Evolutionary conservation across 2,888 invertebrate genomes (phyloP), one percentile per base, ranked within the genome.

Genomic region (Ceramica pisi): DNA sequence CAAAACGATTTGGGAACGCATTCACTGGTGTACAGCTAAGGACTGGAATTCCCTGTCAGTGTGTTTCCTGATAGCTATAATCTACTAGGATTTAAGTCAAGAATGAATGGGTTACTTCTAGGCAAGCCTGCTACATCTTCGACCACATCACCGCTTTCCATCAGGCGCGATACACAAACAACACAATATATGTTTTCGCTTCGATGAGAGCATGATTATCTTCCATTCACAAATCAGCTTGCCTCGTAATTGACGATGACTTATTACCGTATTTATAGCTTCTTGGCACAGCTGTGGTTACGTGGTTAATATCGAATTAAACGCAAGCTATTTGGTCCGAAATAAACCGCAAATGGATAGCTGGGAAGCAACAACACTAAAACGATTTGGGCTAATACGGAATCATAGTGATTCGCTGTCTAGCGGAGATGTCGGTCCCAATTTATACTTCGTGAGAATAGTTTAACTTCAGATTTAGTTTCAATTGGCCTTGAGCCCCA

Each of bases 221-320:
- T 23, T 59, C 14, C 51, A 63, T 75, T 59, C 72, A 75, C 62
- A 63, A 63, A 78, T 41, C 62, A 41, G 12, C 26, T 31, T 16
- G 12, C 35, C 57, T 26, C 6, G 0, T 46, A 78, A 74, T 74
- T 44, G 59, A 41, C 71, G 35, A 70, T 55, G 71, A 69, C 4
- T 55, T 78, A 59, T 41, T 48, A 55, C 35, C 12, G 10, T 71
- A 63, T 59, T 78, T 71, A 71, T 53, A 75, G 41, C 7, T 31
- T 53, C 57, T 79, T 78, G 73, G 79, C 79, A 79, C 31, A 8
- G 9, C 51, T 72, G 53, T 53, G 41, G 19, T 63, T 59, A 72
- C 41, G 53, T 41, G 46, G 46, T 59, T 53, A 59, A 41, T 35
- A 74, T 55, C 8, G 48, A 26, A 77, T 70, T 59, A 73, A 55